These are phyloP conservation scores for Microcebus murinus DNA, from an alignment of 2,113 vertebrate genomes.

Conservation along the genomic window DNA sequence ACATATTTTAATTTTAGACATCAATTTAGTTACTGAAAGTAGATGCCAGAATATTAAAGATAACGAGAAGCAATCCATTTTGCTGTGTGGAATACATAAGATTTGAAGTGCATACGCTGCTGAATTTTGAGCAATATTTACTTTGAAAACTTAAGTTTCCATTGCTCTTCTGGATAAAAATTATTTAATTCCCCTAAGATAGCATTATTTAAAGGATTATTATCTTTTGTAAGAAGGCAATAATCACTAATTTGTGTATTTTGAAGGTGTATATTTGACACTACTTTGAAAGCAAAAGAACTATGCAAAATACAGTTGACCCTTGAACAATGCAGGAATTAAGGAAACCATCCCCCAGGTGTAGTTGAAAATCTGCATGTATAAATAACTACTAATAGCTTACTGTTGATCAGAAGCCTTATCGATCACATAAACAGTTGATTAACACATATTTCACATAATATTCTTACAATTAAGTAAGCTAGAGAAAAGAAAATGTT, in stretches of 20 bases:
- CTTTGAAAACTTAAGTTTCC: conserved; percentile 17
- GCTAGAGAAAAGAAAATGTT: not conserved
- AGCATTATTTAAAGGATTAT: not conserved
- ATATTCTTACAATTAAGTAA: not conserved
- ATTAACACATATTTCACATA: not conserved
- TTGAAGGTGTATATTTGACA: not conserved
- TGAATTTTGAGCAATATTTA: conserved; percentile 36
- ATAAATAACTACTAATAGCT: not conserved
- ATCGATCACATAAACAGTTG: not conserved
- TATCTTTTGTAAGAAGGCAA: not conserved
- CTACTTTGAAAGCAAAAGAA: not conserved
- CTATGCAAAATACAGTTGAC: not conserved
- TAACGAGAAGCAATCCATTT: not conserved
- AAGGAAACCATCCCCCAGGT: not conserved
- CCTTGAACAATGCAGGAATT: not conserved
- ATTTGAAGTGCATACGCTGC: not conserved
- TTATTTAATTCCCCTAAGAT: not conserved
- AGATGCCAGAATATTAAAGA: not conserved
- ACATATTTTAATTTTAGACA: not conserved
- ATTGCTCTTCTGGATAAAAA: not conserved
- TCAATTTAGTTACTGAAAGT: not conserved
- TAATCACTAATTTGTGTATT: not conserved
- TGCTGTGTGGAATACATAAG: not conserved
- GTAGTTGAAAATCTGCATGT: not conserved
- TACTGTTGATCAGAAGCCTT: not conserved